phyloP scores from a whole-genome alignment of 2,113 vertebrate species.

The Gymnocephalus cernua region DNA sequence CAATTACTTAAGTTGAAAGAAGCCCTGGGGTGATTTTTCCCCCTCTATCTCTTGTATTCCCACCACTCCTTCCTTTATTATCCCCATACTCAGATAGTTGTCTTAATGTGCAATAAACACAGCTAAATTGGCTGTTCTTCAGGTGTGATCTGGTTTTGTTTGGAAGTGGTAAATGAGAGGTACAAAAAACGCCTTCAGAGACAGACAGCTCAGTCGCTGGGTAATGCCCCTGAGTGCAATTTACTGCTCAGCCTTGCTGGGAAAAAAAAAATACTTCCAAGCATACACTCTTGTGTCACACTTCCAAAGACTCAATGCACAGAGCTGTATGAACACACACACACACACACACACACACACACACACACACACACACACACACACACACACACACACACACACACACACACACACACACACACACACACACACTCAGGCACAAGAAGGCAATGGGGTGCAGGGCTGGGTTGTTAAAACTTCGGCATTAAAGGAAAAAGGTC shows the following conservation, averaged over 20 bases:
- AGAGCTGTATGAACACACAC: slow-evolving; percentile 27
- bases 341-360: not conserved
- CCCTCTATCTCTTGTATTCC: not conserved
- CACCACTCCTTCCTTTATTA: slow-evolving; percentile 23
- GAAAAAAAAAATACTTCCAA: slow-evolving; percentile 28
- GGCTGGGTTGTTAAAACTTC: slow-evolving; percentile 44
- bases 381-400: too few species aligned
- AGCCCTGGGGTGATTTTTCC: slow-evolving; percentile 43
- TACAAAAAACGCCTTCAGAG: slow-evolving; percentile 48
- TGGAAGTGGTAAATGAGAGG: slow-evolving; percentile 55
- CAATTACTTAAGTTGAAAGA: slow-evolving; percentile 59
- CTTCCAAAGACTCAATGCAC: slow-evolving; percentile 33
- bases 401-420: not conserved
- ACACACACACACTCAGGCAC: slow-evolving; percentile 11
- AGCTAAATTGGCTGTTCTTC: slow-evolving; percentile 59
- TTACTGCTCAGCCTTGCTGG: slow-evolving; percentile 49
- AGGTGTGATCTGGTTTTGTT: slow-evolving; percentile 52
- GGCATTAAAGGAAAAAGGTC: slow-evolving; percentile 12
- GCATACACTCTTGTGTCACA: slow-evolving; percentile 32
- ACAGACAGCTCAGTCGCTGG: slow-evolving; percentile 40
- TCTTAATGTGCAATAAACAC: slow-evolving; percentile 68
- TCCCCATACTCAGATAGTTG: not conserved
- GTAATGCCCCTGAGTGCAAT: slow-evolving; percentile 70
- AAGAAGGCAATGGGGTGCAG: slow-evolving; percentile 19
- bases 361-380: too few species aligned